phyloP scores from a whole-genome alignment of 2,888 invertebrate species.

The Autographa gamma region DNA sequence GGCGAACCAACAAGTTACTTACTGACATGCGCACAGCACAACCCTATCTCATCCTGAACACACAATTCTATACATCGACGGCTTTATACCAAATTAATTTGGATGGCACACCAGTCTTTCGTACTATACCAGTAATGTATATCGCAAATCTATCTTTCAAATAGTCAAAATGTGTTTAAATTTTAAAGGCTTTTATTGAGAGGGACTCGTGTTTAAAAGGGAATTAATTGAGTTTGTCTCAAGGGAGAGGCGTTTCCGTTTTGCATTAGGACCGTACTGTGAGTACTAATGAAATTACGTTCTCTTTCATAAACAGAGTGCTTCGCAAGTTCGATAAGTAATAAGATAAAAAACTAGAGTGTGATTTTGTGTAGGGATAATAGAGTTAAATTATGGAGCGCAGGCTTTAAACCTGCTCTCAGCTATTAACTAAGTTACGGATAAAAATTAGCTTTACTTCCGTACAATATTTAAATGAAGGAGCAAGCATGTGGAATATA shows the following conservation, averaged over 20 bases:
- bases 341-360: slow-evolving; percentile 42
- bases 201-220: slow-evolving; percentile 80
- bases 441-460: slow-evolving; percentile 37
- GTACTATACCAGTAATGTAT: slow-evolving; percentile 51
- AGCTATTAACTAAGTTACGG: slow-evolving; percentile 26
- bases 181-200: slow-evolving; percentile 84
- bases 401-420: slow-evolving; percentile 9
- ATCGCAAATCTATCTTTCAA: slow-evolving; percentile 33
- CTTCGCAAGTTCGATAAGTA: slow-evolving; percentile 54
- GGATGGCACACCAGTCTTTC: slow-evolving; percentile 9
- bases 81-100: slow-evolving; percentile 43
- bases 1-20: slow-evolving; percentile 85
- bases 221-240: slow-evolving; percentile 87
- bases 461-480: slow-evolving; percentile 31
- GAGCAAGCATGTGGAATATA: not conserved
- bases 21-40: slow-evolving; percentile 83
- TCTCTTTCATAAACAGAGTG: slow-evolving; percentile 74
- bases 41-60: slow-evolving; percentile 64
- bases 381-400: slow-evolving; percentile 37
- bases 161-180: slow-evolving; percentile 81
- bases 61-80: slow-evolving; percentile 58
- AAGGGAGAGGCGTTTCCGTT: slow-evolving; percentile 83
- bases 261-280: slow-evolving; percentile 81
- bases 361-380: slow-evolving; percentile 46
- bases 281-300: slow-evolving; percentile 83